Percentiles rank a stretch among this genome's conserved stretches.
Conservation (phyloP, 2,113 vertebrate species). For the Rostratula benghalensis region DNA sequence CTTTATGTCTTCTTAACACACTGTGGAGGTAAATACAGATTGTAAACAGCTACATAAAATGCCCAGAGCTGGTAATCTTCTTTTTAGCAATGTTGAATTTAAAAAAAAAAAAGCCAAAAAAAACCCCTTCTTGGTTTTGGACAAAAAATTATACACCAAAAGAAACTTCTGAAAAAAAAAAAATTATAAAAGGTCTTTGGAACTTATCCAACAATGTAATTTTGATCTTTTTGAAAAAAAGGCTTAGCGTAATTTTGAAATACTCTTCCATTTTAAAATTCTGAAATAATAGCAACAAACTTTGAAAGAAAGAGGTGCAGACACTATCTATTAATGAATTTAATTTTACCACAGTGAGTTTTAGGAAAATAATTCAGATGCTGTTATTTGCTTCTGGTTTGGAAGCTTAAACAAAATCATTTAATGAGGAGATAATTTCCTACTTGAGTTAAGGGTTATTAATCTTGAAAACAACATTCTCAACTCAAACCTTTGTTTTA, state of each 20-base stretch:
- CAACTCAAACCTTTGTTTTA: background rate
- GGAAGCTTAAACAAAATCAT: background rate
- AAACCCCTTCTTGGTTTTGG: background rate
- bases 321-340: fast-evolving
- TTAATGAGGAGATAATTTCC: background rate
- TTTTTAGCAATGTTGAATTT: background rate
- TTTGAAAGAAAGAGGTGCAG: background rate
- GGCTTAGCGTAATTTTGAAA: background rate
- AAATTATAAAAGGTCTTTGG: background rate
- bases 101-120: background rate
- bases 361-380: background rate
- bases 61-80: background rate
- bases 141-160: background rate
- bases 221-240: background rate
- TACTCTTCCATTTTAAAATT: background rate
- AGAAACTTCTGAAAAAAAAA: background rate
- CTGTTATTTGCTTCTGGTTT: background rate
- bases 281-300: fast-evolving
- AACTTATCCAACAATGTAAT: background rate
- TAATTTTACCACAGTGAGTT: background rate
- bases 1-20: background rate
- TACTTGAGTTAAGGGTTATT: background rate
- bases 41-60: background rate
- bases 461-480: background rate
- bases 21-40: background rate